These are phyloP conservation scores for Tokudaia tokunoshimensis DNA, from an alignment of 2,797 vertebrate genomes.

Conservation along the genomic window DNA sequence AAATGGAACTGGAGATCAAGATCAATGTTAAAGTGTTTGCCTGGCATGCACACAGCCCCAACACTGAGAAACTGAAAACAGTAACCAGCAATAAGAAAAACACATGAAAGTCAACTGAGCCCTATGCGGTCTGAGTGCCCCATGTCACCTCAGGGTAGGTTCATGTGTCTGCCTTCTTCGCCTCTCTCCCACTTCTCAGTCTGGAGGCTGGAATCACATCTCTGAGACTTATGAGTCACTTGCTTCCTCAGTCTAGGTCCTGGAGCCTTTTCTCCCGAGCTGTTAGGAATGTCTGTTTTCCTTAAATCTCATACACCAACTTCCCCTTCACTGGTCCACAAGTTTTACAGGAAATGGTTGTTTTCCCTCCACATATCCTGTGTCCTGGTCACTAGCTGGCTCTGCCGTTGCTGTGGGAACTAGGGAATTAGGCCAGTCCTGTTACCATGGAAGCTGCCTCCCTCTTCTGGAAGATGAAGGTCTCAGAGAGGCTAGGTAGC, in stretches of 20 bases:
- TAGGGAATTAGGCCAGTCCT: conserved; percentile 30
- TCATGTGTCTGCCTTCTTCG: fast-evolving
- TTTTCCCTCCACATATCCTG: conserved; percentile 56
- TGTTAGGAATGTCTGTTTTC: neutral
- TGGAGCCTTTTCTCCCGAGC: neutral
- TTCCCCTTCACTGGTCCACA: conserved; percentile 61
- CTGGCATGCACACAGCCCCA: neutral
- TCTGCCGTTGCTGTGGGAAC: neutral
- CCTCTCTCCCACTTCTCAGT: neutral
- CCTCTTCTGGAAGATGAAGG: neutral
- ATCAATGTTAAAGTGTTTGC: neutral
- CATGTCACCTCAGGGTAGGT: neutral
- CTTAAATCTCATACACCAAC: conserved; percentile 1
- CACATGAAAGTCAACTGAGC: neutral
- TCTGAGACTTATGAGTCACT: conserved; percentile 23
- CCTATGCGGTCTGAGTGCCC: neutral
- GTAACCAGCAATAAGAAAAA: neutral
- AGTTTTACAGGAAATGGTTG: conserved; percentile 70
- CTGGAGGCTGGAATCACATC: neutral
- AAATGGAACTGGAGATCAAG: neutral
- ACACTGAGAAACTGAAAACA: neutral
- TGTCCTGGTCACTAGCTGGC: conserved; percentile 18
- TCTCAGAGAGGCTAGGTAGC: neutral
- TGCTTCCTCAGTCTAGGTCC: neutral
- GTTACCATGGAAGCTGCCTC: neutral